Base-by-base conservation (phyloP, 2,113 vertebrate species). In the Marmota monax region DNA sequence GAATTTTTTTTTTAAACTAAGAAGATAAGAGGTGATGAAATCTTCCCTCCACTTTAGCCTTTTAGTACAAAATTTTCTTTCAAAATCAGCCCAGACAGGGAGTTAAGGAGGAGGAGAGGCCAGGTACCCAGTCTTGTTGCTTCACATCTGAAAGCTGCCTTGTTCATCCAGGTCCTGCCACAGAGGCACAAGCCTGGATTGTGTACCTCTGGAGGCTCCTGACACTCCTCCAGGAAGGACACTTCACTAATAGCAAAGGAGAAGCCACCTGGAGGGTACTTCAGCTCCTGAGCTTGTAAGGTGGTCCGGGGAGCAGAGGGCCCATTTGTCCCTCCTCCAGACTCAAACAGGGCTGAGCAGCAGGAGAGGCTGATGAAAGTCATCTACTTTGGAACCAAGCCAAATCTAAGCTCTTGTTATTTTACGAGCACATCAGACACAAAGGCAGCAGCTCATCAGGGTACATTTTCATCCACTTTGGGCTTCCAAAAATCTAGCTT, bases 11-110 rank as follows among this genome's bases (percentile, higher is more conserved):
- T 63, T 85, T 94, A 94, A 94, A 88, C 53, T 51, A 67, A 0
- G 45, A 56, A 96, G 94, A 94, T 90, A 90, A 97, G 85, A 88
- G n/a, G 82, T 88, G n/a, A 87, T 82, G 88, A 90, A 95, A 88
- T 88, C 80, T 53, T 70, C 92, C 65, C 56, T 88, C 32, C 0
- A 7, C 70, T 87, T 56, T 53, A 84, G 78, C 58, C 77, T 51
- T 84, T 85, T 48, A 45, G 18, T 67, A 16, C 88, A 90, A 93
- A 94, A 90, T 82, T 95, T 94, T 92, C 79, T 91, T 90, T 89
- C 72, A 76, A 51, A 82, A 89, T 74, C 67, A 95, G 9, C 20
- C 42, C 74, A 86, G 89, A 58, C 45, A 18, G 39, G 70, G 45
- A 45, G 45, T 45, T 9, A 45, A 45, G 45, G 45, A 45, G 51